A percentile compares a stretch with the other conserved stretches of the same genome.
Conservation (phyloP, 2,113 vertebrate species). For the Polyodon spathula region DNA sequence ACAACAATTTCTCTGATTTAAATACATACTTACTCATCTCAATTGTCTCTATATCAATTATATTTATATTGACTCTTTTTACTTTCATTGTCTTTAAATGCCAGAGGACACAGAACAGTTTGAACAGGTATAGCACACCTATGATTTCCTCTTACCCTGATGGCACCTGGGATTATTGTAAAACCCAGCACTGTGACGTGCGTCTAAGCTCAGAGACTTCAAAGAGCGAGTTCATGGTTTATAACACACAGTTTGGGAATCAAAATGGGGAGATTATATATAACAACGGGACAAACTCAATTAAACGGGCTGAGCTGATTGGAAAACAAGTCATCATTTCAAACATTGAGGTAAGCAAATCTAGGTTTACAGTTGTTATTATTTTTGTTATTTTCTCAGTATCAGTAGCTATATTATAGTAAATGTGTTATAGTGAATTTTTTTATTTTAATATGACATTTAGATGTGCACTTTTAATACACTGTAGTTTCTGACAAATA, state of each 20-base stretch:
- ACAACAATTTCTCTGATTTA: slow-evolving; percentile 39
- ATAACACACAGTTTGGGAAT: slow-evolving; percentile 29
- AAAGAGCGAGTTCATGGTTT: slow-evolving; percentile 48
- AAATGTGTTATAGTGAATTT: too few species aligned
- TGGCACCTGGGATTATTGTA: slow-evolving; percentile 49
- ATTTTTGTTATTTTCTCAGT: too few species aligned
- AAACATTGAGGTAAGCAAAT: slow-evolving; percentile 34
- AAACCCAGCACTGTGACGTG: slow-evolving; percentile 51
- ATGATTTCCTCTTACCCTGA: slow-evolving; percentile 34
- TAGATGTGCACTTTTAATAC: too few species aligned
- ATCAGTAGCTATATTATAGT: too few species aligned
- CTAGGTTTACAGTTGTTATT: too few species aligned
- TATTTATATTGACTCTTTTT: slow-evolving; percentile 48
- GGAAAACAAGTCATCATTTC: slow-evolving; percentile 43
- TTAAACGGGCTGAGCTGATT: slow-evolving; percentile 11
- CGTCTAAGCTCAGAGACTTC: slow-evolving; percentile 51
- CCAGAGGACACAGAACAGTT: slow-evolving; percentile 32
- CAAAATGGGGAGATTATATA: slow-evolving; percentile 45
- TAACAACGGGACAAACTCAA: slow-evolving; percentile 42
- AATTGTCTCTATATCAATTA: slow-evolving; percentile 54
- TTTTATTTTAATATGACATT: neutral
- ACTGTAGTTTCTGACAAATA: too few species aligned
- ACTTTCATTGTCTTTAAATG: slow-evolving; percentile 38
- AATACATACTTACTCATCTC: slow-evolving; percentile 63
- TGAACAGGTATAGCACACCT: slow-evolving; percentile 31